Evolutionary conservation across 2,113 vertebrate genomes (phyloP).

Genomic region (Vimba vimba): DNA sequence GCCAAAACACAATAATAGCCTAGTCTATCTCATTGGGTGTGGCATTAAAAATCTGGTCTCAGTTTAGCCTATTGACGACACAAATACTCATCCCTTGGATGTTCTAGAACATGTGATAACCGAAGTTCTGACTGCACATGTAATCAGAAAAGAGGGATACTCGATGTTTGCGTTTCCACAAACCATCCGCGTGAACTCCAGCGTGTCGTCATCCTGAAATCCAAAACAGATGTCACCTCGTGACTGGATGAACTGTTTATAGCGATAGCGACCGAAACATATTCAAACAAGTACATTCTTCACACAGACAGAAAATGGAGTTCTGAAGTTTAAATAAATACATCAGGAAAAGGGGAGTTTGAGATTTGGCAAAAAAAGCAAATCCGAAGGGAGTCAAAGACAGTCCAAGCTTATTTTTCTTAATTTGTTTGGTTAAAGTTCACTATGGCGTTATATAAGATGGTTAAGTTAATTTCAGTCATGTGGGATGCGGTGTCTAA

Average conservation of each 20-base stretch:
- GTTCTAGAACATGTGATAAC: constrained; percentile 27
- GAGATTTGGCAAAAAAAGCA: constrained; percentile 29
- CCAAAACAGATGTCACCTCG: constrained; percentile 58
- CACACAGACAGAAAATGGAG: constrained; percentile 40
- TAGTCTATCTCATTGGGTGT: not conserved
- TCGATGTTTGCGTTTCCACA: constrained; percentile 42
- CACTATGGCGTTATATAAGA: constrained; percentile 1
- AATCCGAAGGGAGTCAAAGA: not conserved
- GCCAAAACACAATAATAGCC: not conserved
- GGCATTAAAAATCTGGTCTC: not conserved
- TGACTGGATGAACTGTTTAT: constrained; percentile 42
- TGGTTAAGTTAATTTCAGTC: constrained; percentile 37
- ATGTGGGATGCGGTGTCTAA: not conserved
- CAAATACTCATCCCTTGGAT: not conserved
- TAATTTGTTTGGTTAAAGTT: constrained; percentile 40
- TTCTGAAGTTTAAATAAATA: constrained; percentile 50
- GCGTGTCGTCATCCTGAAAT: constrained; percentile 34
- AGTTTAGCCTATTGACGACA: not conserved
- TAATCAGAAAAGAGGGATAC: constrained; percentile 42
- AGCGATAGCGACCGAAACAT: constrained; percentile 40
- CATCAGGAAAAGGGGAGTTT: constrained; percentile 33
- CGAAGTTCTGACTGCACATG: constrained; percentile 30
- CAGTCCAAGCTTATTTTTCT: constrained; percentile 13
- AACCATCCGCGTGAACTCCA: constrained; percentile 35
- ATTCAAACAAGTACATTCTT: constrained; percentile 39